Conservation (phyloP, 2,797 vertebrate genomes). For the Tokudaia muenninki region DNA sequence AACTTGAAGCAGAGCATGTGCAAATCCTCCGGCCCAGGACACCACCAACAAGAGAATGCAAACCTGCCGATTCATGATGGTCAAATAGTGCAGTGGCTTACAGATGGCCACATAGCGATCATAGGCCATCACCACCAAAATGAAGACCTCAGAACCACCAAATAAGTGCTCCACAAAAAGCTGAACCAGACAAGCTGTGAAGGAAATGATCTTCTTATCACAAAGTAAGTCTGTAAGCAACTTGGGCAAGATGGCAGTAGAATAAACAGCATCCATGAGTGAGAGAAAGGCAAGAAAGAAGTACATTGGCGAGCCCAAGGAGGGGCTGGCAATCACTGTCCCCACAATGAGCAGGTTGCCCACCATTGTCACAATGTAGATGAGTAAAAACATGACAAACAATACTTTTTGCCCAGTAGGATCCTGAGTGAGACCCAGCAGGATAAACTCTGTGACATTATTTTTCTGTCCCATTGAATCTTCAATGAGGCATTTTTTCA, state of each 20-base stretch:
- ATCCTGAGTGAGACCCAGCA: constrained; percentile 73
- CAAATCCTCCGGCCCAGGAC: neutral
- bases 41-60: neutral
- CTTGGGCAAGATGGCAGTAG: neutral
- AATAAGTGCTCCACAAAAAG: constrained; percentile 16
- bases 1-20: constrained; percentile 16
- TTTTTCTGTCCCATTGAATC: neutral
- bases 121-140: constrained; percentile 28
- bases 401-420: constrained; percentile 23
- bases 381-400: constrained; percentile 58
- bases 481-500: neutral
- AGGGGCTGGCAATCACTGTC: constrained; percentile 3
- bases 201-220: constrained; percentile 13
- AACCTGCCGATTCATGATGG: neutral
- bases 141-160: constrained; percentile 18
- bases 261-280: constrained; percentile 42
- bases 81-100: constrained; percentile 44
- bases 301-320: constrained; percentile 4
- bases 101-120: constrained; percentile 52
- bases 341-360: constrained; percentile 68
- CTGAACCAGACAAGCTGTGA: neutral
- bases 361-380: constrained; percentile 65
- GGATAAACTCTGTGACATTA: constrained; percentile 56
- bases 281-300: constrained; percentile 59
- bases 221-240: neutral